These are phyloP conservation scores for Meloe dianella DNA, from an alignment of 2,888 invertebrate species.

Conservation along the genomic window DNA sequence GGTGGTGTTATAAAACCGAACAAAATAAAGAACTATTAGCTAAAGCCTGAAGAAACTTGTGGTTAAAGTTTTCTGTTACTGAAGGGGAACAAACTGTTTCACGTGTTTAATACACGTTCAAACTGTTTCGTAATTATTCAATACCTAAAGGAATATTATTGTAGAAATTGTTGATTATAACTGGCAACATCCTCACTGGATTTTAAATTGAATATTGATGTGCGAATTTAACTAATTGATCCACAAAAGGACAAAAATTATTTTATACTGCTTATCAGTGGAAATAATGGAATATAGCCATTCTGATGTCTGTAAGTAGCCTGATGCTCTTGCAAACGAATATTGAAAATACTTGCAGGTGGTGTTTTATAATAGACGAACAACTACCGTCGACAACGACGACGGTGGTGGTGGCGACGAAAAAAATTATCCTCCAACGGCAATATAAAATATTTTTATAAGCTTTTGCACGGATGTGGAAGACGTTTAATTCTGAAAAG, in stretches of 20 bases:
- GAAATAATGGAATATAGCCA: no score
- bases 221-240: no score
- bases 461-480: constrained; percentile 44
- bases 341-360: constrained; percentile 2
- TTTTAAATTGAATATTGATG: no score
- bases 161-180: background rate
- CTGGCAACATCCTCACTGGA: no score
- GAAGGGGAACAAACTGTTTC: constrained; percentile 40
- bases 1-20: constrained; percentile 48
- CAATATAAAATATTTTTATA: constrained; percentile 44
- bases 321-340: background rate
- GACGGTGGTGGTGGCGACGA: background rate
- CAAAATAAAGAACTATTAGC: constrained; percentile 55
- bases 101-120: constrained; percentile 48
- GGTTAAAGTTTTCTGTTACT: constrained; percentile 45
- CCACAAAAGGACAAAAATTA: no score
- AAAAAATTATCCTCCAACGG: constrained; percentile 12
- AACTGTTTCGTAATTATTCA: constrained; percentile 41
- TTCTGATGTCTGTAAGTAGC: no score
- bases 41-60: constrained; percentile 51
- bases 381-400: background rate
- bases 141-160: constrained; percentile 15
- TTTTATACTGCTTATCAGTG: no score
- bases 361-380: constrained; percentile 10
- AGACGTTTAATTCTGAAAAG: constrained; percentile 45